Base-by-base conservation (phyloP, 2,888 invertebrate genomes). In the Neoscelio sp. region DNA sequence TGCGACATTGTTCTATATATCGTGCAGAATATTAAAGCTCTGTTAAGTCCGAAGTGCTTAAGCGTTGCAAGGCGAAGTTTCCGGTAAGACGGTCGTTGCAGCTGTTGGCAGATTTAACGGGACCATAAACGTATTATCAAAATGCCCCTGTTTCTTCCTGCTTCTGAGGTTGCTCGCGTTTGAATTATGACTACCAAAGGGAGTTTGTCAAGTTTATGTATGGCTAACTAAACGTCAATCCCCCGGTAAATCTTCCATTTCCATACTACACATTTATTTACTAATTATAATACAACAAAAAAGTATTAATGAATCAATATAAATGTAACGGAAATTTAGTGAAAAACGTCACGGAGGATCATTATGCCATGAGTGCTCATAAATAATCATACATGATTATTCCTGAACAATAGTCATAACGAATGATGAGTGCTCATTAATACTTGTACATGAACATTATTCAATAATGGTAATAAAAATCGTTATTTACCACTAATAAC, bases 101-200 rank as follows among this genome's bases (percentile, higher is more conserved):
- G 62, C 35, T 48, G 75, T 71, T 78, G 68, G 80, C 75, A 78
- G 82, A 75, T 82, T 83, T 82, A 82, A 83, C 81, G 75, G 70
- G 68, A 75, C 75, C 73, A 73, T 83, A 83, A 83, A 83, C 81
- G 82, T 80, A 83, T 83, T 83, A 83, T 83, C 81, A 75, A 71
- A 38, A 23, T 38, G 33, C 38, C 38, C 17, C 58, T 8, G 42
- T 13, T 26, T 58, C 58, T 18, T 42, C 58, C 33, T 56, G 15
- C 18, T 10, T 6, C 50, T 2, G 30, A 30, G 17, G 12, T 30
- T 30, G 7, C 30, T 15, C 13, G 17, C 30, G 7, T 17, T 10
- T 8, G 30, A 26, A 50, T 17, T 10, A 15, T 26, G 30, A 28
- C 50, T 28, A 50, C 6, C 7, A 10, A 18, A 44, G 20, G n/a